Conservation (phyloP, 2,113 vertebrate genomes). For the Gallinago paraguaiae region DNA sequence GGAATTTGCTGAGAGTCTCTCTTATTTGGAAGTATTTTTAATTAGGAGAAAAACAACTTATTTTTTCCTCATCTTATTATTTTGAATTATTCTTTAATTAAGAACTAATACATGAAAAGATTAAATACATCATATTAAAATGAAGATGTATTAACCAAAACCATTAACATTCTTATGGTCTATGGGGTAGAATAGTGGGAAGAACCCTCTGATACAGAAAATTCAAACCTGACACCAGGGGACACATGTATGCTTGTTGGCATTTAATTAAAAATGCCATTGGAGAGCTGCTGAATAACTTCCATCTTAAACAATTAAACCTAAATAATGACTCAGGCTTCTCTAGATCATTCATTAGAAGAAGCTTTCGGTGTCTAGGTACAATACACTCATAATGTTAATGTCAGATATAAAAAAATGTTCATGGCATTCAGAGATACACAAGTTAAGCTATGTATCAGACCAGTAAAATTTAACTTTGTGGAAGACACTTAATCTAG, state of each 20-base stretch:
- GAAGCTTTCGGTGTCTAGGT: background rate
- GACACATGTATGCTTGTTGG: background rate
- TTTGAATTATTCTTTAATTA: constrained; percentile 28
- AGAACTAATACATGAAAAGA: constrained; percentile 3
- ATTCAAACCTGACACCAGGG: background rate
- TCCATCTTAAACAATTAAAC: background rate
- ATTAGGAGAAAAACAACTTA: constrained; percentile 8
- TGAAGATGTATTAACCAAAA: background rate
- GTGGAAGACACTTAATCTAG: background rate
- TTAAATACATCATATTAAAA: constrained; percentile 4
- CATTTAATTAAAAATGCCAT: constrained; percentile 35
- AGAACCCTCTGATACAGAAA: background rate
- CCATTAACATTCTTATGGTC: background rate
- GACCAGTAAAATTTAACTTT: background rate
- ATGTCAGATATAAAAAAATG: background rate
- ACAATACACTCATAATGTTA: background rate
- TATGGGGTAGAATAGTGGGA: background rate
- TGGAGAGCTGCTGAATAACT: background rate
- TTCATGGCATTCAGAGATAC: background rate
- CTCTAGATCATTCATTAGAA: background rate
- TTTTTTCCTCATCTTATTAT: background rate
- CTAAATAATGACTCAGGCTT: background rate
- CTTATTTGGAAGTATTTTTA: constrained; percentile 29
- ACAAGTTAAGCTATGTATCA: background rate
- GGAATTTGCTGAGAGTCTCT: constrained; percentile 10